Percentiles rank a stretch among this genome's conserved stretches.
Conservation (phyloP, 2,113 vertebrate genomes). For the Petrocephalus zakoni region DNA sequence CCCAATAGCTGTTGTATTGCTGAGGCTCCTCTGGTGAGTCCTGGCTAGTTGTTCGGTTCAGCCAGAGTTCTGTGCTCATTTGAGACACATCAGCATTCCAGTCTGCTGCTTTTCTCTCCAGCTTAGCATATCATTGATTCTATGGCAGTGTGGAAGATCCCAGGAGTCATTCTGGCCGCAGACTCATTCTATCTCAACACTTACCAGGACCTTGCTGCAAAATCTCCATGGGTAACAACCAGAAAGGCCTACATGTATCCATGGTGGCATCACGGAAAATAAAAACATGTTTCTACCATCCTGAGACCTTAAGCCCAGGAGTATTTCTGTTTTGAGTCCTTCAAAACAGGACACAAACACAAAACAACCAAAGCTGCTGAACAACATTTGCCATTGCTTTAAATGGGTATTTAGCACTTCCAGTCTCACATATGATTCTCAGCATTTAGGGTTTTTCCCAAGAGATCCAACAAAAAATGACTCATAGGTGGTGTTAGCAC, state of each 20-base stretch:
- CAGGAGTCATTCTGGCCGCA: not conserved
- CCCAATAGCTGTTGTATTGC: not conserved
- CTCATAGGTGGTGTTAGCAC: not conserved
- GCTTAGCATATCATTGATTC: not conserved
- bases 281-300: not conserved
- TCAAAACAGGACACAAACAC: not conserved
- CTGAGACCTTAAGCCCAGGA: not conserved
- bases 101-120: not conserved
- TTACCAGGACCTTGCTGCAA: not conserved
- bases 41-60: not conserved
- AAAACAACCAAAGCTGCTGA: not conserved
- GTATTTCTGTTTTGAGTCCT: not conserved
- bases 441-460: not conserved
- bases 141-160: not conserved
- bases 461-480: not conserved
- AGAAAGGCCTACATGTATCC: not conserved
- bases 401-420: not conserved
- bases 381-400: not conserved
- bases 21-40: not conserved
- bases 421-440: not conserved
- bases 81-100: not conserved
- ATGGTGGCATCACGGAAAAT: not conserved
- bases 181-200: not conserved
- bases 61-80: constrained; percentile 5
- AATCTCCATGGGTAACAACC: not conserved